Base-by-base conservation (phyloP, 2,797 vertebrate species). In the Anguilla marmorata region DNA sequence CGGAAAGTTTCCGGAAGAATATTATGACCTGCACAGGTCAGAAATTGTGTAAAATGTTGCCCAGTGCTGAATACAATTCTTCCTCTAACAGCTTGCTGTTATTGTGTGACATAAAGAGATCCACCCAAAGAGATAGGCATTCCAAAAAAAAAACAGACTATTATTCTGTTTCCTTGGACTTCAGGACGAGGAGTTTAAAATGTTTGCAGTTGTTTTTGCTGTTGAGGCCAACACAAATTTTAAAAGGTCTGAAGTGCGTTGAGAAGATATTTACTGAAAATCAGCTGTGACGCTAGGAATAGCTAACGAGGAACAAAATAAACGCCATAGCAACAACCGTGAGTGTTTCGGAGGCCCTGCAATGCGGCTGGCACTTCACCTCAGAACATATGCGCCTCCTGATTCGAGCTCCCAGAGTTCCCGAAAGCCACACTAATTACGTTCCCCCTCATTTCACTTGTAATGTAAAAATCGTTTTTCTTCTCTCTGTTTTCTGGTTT, bases 391-490 rank as follows among this genome's bases (percentile, higher is more conserved):
- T 89, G 89, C 33, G 33, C 72, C 85, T 87, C 90, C 86, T 89
- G 88, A 89, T 90, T 91, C 86, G 88, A 74, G 85, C 89, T 90
- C 88, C 89, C 87, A 84, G 85, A 87, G 84, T 63, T 83, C 87
- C 86, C 37, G 21, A 85, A 90, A 90, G 83, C 27, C 80, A 87
- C n/a, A 21, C 87, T 90, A 91, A 91, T 92, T 87, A 87, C 74
- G 85, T 90, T 91, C 89, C 89, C 86, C 76, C 89, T 80, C 83
- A 92, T 89, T 88, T 90, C 54, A 91, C 85, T 88, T 87, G 83
- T 80, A 84, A 91, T 91, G 87, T 89, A 89, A 89, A 89, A 85
- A 85, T 85, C 2, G 21, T 60, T 85, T 37, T 82, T 19, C 24
- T 50, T 82, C 72, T 12, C 72, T 12, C 7, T 82, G 41, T 50